These are phyloP conservation scores for Taurulus bubalis DNA, from an alignment of 2,113 vertebrate species.

Conservation along the genomic window DNA sequence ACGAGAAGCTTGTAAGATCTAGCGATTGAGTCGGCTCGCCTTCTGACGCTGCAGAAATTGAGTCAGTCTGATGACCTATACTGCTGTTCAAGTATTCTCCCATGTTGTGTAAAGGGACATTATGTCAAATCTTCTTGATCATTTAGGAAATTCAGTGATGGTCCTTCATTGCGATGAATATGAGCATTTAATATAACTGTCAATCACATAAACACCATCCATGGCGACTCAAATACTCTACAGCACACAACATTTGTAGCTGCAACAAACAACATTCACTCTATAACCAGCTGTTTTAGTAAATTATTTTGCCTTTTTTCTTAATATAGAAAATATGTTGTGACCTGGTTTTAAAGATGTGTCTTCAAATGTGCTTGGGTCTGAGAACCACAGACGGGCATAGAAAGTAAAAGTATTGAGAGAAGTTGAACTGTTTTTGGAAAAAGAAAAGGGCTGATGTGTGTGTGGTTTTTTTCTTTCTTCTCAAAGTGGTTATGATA, in stretches of 20 bases:
- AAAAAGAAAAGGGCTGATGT: not conserved
- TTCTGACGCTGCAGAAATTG: conserved; percentile 1
- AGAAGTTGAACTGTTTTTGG: not conserved
- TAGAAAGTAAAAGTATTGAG: not conserved
- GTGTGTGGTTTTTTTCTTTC: not conserved
- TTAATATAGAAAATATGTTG: not conserved
- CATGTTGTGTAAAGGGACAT: conserved; percentile 31
- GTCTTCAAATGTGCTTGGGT: not conserved
- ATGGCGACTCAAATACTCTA: not conserved
- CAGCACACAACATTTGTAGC: not conserved
- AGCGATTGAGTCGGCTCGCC: not conserved
- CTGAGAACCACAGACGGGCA: not conserved
- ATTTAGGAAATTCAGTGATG: conserved; percentile 19
- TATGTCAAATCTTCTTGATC: not conserved
- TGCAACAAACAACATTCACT: not conserved
- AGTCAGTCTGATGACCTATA: conserved; percentile 37
- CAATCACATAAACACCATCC: not conserved
- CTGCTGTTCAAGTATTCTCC: conserved; percentile 3
- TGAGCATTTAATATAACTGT: not conserved
- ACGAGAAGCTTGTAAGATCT: not conserved
- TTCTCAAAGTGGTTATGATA: not conserved
- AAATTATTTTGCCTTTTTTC: not conserved
- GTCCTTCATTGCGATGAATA: not conserved
- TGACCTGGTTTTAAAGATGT: not conserved
- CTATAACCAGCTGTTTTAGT: not conserved